phyloP scores from a whole-genome alignment of 2,113 vertebrate species.

The Corynorhinus townsendii region DNA sequence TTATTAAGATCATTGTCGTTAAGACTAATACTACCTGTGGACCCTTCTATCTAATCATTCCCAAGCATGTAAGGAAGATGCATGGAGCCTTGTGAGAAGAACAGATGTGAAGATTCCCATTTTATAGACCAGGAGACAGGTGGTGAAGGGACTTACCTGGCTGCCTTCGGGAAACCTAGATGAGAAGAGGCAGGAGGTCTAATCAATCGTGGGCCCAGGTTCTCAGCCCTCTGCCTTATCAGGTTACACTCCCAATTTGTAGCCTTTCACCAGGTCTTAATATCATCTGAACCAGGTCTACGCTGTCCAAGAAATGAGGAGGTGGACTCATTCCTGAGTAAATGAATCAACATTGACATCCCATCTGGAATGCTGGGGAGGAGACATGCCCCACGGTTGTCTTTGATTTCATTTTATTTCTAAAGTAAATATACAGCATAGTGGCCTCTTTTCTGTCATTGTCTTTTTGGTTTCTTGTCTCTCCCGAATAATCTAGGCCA shows the following conservation, averaged over 20 bases:
- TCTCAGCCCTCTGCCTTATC: not conserved
- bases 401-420: not conserved
- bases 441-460: not conserved
- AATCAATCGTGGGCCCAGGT: not conserved
- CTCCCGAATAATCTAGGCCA: not conserved
- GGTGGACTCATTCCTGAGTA: not conserved
- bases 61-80: conserved; percentile 27
- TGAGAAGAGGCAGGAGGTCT: not conserved
- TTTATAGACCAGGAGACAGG: conserved; percentile 15
- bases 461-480: not conserved
- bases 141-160: not conserved
- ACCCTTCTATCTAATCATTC: conserved; percentile 6
- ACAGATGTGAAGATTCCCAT: not conserved
- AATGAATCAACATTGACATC: not conserved
- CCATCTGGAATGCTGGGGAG: not conserved
- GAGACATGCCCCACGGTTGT: not conserved
- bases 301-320: not conserved
- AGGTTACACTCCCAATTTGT: not conserved
- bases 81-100: not conserved
- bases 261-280: not conserved
- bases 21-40: conserved; percentile 21
- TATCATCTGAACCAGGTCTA: not conserved
- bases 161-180: not conserved
- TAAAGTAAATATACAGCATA: not conserved
- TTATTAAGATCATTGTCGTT: conserved; percentile 35